Conservation (phyloP, 2,113 vertebrate species). For the Suncus etruscus region DNA sequence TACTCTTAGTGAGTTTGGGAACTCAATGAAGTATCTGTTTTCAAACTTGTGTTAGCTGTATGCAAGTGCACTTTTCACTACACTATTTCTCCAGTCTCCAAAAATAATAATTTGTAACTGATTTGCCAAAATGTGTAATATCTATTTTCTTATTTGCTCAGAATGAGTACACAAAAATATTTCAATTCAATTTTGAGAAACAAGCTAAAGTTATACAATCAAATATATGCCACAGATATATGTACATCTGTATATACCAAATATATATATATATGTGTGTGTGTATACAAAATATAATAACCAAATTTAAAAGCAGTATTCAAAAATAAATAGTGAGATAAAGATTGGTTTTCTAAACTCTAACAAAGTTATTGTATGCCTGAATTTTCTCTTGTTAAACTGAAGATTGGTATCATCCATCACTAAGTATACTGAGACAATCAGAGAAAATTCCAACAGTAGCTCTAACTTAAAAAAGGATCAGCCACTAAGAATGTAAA, state of each 20-base stretch:
- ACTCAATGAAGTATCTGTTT: too few species aligned
- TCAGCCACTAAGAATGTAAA: neutral
- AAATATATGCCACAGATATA: too few species aligned
- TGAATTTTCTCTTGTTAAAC: neutral
- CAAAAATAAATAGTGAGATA: neutral
- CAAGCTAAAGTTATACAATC: neutral
- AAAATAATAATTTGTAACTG: neutral
- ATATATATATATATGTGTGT: too few species aligned
- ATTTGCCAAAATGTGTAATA: neutral
- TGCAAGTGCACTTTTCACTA: too few species aligned
- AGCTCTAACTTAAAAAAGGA: neutral
- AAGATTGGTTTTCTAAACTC: too few species aligned
- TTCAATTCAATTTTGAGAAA: neutral
- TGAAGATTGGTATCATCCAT: neutral
- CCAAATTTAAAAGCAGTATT: neutral
- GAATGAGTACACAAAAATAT: neutral
- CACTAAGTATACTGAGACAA: neutral
- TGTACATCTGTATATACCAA: too few species aligned
- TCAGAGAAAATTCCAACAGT: neutral
- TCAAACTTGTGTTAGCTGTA: too few species aligned
- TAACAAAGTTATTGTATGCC: too few species aligned
- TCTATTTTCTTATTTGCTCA: neutral
- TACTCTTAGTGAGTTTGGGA: too few species aligned
- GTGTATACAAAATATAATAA: too few species aligned
- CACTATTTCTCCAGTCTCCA: too few species aligned